Conservation (phyloP, 1,140 invertebrate genomes). For the Diuraphis noxia region DNA sequence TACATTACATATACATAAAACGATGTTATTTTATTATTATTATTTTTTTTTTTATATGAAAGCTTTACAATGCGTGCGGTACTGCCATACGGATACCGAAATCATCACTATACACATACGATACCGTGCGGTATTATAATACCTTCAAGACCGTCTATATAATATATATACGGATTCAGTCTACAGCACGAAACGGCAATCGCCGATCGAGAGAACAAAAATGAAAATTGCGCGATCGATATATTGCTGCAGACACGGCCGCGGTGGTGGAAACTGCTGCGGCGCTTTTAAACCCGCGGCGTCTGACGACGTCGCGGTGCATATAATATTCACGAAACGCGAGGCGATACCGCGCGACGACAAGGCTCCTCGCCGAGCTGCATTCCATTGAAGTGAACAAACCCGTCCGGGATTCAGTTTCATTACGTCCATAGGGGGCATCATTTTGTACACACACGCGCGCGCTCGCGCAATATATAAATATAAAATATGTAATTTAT, state of each 20-base stretch:
- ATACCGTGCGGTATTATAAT: no score
- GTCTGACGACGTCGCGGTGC: not conserved
- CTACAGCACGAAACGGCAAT: not conserved
- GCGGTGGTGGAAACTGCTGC: not conserved
- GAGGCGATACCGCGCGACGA: not conserved
- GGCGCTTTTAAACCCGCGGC: not conserved
- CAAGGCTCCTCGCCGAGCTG: slow-evolving; percentile 16
- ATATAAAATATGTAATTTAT: slow-evolving; percentile 16
- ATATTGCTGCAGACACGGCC: not conserved
- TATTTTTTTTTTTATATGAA: no score
- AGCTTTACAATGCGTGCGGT: no score
- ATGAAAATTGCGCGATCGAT: not conserved
- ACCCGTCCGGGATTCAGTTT: slow-evolving; percentile 45
- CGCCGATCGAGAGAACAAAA: not conserved
- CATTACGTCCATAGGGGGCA: slow-evolving; percentile 48
- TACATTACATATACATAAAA: no score
- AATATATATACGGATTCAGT: no score
- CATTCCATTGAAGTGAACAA: slow-evolving; percentile 53
- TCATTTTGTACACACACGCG: not conserved
- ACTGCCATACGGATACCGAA: no score
- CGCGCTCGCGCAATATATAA: not conserved
- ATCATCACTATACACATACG: no score
- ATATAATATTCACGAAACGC: not conserved
- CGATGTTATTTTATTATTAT: no score
- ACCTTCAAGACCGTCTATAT: no score